phyloP scores from a whole-genome alignment of 2,113 vertebrate genomes.

The Isichthys henryi region DNA sequence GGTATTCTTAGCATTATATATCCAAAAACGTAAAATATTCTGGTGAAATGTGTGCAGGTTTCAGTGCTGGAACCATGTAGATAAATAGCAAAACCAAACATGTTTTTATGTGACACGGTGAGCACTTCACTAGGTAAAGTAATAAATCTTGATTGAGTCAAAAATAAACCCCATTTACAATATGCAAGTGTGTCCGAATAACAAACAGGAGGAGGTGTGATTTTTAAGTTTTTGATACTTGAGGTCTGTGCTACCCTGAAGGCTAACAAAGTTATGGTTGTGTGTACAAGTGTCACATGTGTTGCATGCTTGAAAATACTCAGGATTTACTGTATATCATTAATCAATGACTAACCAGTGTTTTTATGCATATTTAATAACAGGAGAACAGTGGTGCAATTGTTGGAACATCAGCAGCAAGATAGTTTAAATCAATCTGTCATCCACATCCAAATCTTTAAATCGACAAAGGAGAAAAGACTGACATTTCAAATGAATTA shows the following conservation, averaged over 20 bases:
- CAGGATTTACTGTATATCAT: not conserved
- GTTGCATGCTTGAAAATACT: not conserved
- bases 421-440: not conserved
- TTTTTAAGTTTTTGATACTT: not conserved
- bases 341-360: not conserved
- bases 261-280: not conserved
- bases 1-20: not conserved
- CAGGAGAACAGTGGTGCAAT: not conserved
- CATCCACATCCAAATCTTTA: not conserved
- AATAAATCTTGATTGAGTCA: not conserved
- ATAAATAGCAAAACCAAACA: not conserved
- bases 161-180: constrained; percentile 1
- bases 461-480: not conserved
- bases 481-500: not conserved
- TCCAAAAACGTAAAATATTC: not conserved
- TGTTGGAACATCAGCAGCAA: not conserved
- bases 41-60: not conserved
- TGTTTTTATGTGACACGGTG: not conserved
- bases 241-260: not conserved
- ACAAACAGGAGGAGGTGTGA: not conserved
- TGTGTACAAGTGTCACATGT: not conserved
- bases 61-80: not conserved
- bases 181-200: not conserved
- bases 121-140: not conserved
- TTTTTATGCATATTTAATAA: not conserved